Conservation (phyloP, 2,113 vertebrate genomes). For the Leiothrix lutea region DNA sequence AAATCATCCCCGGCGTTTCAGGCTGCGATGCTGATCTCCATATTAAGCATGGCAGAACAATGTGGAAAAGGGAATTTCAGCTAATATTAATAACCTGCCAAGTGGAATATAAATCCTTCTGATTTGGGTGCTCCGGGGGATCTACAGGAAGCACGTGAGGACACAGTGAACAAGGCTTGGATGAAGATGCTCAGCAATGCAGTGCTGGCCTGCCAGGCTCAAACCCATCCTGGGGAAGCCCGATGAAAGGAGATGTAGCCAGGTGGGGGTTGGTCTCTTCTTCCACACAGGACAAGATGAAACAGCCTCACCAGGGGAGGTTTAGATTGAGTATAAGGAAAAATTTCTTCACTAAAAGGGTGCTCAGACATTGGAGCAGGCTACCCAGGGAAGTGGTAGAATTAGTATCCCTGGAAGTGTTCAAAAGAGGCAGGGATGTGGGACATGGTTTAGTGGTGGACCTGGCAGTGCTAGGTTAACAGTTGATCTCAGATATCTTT, state of each 20-base stretch:
- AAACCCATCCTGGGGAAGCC: background rate
- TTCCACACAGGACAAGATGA: background rate
- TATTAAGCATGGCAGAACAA: constrained; percentile 24
- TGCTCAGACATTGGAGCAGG: background rate
- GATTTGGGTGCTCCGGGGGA: background rate
- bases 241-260: background rate
- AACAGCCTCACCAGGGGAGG: background rate
- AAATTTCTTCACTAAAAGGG: background rate
- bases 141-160: background rate
- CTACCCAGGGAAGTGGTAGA: background rate
- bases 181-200: background rate
- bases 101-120: constrained; percentile 1
- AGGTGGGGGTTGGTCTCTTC: background rate
- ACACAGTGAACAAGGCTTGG: background rate
- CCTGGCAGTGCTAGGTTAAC: background rate
- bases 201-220: background rate
- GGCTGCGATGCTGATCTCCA: background rate
- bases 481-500: background rate
- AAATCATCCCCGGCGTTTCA: background rate
- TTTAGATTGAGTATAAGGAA: background rate
- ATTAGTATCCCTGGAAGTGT: background rate
- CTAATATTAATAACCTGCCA: constrained; percentile 8
- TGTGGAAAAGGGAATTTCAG: constrained; percentile 1
- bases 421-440: background rate
- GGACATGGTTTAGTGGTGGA: background rate